phyloP scores from a whole-genome alignment of 2,113 vertebrate genomes.

The Xyliphius kryptos region DNA sequence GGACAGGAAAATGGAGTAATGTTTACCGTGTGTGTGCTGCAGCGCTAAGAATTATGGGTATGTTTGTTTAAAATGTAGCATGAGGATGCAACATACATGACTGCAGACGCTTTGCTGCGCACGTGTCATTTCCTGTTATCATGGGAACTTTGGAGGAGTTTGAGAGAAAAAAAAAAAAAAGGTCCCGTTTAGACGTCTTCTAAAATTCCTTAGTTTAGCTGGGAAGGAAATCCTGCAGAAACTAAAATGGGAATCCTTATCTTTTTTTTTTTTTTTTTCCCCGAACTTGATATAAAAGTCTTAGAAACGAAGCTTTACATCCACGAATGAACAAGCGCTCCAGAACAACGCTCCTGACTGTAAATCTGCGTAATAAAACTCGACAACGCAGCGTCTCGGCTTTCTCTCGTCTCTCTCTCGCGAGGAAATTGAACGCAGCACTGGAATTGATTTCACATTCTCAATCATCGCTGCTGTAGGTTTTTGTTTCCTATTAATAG shows the following conservation, averaged over 20 bases:
- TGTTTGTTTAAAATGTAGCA: not conserved
- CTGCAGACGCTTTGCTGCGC: too few relatives aligned
- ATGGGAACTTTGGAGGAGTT: not conserved
- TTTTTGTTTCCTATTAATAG: conserved; percentile 39
- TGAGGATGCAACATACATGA: not conserved
- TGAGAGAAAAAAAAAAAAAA: too few relatives aligned
- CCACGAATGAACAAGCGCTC: conserved; percentile 32
- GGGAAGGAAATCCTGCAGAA: not conserved
- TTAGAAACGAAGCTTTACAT: too few relatives aligned
- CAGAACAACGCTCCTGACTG: conserved; percentile 10
- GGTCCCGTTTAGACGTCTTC: not conserved
- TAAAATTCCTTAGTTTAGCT: not conserved
- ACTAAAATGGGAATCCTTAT: too few relatives aligned
- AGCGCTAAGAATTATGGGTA: conserved; percentile 4
- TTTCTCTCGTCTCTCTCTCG: conserved; percentile 3
- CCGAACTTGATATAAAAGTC: too few relatives aligned
- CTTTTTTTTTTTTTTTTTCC: too few relatives aligned
- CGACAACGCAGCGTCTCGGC: conserved; percentile 33
- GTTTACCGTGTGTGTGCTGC: conserved; percentile 21
- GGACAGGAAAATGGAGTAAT: conserved; percentile 41
- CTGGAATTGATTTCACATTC: conserved; percentile 47
- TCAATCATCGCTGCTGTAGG: conserved; percentile 38
- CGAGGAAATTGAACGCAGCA: conserved; percentile 30
- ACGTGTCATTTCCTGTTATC: not conserved
- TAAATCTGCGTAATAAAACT: conserved; percentile 39